phyloP scores from a whole-genome alignment of 2,113 vertebrate species.

The Orycteropus afer region DNA sequence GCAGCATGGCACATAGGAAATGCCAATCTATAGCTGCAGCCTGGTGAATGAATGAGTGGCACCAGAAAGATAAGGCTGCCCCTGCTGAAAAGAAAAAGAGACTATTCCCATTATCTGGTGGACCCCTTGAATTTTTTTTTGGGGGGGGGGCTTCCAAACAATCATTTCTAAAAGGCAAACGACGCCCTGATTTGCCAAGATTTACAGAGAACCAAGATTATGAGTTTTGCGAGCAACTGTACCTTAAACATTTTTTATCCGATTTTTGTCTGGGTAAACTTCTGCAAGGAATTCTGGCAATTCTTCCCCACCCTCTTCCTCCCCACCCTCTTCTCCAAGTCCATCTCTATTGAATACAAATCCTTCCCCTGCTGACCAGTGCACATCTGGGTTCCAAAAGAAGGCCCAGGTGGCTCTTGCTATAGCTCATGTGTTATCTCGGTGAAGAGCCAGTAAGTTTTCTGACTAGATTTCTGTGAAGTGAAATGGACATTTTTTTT shows the following conservation, averaged over 20 bases:
- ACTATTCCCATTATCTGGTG: background rate
- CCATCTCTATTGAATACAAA: background rate
- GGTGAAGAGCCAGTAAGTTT: background rate
- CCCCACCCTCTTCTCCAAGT: background rate
- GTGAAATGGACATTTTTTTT: slow-evolving; percentile 17
- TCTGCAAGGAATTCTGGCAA: background rate
- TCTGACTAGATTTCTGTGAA: background rate
- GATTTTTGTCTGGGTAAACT: slow-evolving; percentile 52
- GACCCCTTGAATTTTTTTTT: background rate
- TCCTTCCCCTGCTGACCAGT: background rate
- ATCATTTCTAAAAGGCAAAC: slow-evolving; percentile 26
- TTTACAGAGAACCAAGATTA: background rate
- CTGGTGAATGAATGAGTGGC: background rate
- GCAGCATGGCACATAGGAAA: background rate
- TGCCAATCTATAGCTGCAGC: background rate
- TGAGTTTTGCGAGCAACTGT: background rate
- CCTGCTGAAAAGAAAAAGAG: background rate
- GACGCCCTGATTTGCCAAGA: background rate
- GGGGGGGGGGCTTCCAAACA: background rate
- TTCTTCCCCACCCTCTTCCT: background rate
- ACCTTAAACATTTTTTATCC: background rate
- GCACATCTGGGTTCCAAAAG: background rate
- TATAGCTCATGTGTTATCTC: slow-evolving; percentile 31
- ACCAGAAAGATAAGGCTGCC: background rate
- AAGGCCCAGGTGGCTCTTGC: slow-evolving; percentile 46